phyloP scores from a whole-genome alignment of 1,140 invertebrate genomes.

The Polypedilum pembai region DNA sequence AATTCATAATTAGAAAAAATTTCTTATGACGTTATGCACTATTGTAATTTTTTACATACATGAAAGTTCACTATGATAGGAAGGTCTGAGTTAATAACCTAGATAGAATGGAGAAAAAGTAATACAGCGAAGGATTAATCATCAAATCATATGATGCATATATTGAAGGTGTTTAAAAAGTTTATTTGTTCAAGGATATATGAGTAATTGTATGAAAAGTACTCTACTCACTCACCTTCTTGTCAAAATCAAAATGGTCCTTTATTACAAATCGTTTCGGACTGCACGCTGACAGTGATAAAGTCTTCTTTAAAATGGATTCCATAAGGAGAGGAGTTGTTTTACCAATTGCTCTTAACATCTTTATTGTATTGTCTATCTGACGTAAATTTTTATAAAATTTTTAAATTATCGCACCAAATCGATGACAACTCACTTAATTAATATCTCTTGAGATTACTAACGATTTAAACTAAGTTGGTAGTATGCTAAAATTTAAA shows the following conservation, averaged over 20 bases:
- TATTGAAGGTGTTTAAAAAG: no score
- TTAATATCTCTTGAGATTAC: slow-evolving; percentile 18
- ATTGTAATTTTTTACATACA: neutral
- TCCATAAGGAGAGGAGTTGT: slow-evolving; percentile 19
- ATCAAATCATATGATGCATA: neutral
- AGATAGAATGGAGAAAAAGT: slow-evolving; percentile 29
- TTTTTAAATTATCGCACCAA: neutral
- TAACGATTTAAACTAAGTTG: neutral
- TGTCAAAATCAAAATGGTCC: slow-evolving; percentile 43
- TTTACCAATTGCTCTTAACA: slow-evolving; percentile 20
- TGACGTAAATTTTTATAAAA: neutral
- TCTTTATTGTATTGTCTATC: neutral
- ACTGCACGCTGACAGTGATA: slow-evolving; percentile 29
- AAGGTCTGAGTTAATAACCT: slow-evolving; percentile 72
- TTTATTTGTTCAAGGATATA: neutral
- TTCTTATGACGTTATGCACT: no score
- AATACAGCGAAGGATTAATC: slow-evolving; percentile 27
- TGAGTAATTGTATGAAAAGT: no score
- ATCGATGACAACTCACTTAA: slow-evolving; percentile 11
- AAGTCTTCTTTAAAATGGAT: slow-evolving; percentile 21
- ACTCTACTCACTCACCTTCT: slow-evolving; percentile 35
- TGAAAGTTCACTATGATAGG: slow-evolving; percentile 82
- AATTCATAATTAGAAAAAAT: neutral
- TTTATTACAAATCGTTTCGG: slow-evolving; percentile 39
- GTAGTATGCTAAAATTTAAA: neutral